Evolutionary conservation across 2,797 vertebrate species (phyloP).

Genomic region (Morus bassanus): DNA sequence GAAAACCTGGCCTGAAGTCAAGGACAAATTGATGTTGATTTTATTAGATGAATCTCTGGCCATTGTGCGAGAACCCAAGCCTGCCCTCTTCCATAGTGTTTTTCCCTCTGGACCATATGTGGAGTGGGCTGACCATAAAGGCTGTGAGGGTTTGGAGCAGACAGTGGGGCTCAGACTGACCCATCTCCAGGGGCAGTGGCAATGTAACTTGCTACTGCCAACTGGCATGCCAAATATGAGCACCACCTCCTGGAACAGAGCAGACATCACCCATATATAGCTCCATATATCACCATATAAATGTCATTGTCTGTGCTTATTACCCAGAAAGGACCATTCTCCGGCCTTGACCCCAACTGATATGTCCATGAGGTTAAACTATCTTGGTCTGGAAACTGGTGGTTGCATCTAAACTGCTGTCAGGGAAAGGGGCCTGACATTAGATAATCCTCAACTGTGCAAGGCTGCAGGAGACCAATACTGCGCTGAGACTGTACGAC

Average conservation of each 20-base stretch:
- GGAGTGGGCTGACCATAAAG: neutral
- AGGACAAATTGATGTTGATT: neutral
- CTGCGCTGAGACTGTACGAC: neutral
- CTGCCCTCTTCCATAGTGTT: neutral
- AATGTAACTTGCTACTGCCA: neutral
- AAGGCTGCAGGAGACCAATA: neutral
- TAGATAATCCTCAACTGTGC: neutral
- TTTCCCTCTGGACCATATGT: rapidly evolving
- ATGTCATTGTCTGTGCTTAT: neutral
- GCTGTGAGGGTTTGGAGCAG: neutral
- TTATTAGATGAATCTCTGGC: neutral
- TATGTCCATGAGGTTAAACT: neutral
- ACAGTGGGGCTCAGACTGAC: neutral
- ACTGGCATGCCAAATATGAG: rapidly evolving
- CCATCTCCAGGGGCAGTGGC: neutral
- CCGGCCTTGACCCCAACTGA: neutral
- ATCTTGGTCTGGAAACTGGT: neutral
- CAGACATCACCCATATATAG: rapidly evolving
- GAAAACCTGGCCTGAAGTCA: neutral
- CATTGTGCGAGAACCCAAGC: neutral
- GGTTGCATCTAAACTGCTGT: neutral
- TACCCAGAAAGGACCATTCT: neutral
- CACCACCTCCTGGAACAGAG: neutral
- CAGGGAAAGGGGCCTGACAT: neutral
- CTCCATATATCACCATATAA: neutral